phyloP scores from a whole-genome alignment of 1,140 invertebrate species.

The Danaus melanippus region DNA sequence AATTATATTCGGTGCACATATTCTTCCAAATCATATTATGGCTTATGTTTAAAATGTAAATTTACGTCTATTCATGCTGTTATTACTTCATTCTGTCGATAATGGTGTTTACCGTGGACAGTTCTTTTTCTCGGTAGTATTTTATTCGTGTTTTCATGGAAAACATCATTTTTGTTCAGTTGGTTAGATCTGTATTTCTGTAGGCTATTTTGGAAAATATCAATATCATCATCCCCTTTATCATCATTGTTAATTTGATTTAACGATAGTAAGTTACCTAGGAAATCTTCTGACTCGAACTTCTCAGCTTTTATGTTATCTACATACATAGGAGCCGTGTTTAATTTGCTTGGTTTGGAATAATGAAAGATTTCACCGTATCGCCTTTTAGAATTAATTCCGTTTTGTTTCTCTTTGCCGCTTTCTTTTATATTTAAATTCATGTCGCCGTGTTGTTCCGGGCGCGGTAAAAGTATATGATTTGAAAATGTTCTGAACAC shows the following conservation, averaged over 20 bases:
- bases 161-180: no score
- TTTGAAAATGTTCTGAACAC: conserved; percentile 49
- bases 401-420: conserved; percentile 30
- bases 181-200: no score
- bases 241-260: conserved; percentile 6
- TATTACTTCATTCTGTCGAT: no score
- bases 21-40: no score
- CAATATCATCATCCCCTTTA: conserved; percentile 5
- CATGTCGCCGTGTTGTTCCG: conserved; percentile 19
- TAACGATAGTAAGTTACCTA: conserved; percentile 7
- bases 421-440: conserved; percentile 53
- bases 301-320: conserved; percentile 9
- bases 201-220: no score
- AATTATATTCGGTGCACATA: no score
- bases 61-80: no score
- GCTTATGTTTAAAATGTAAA: no score
- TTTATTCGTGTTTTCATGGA: no score
- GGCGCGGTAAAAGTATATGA: conserved; percentile 38
- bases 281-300: conserved; percentile 9
- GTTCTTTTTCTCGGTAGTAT: no score
- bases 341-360: conserved; percentile 6
- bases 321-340: conserved; percentile 9
- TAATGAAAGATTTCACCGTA: conserved; percentile 22
- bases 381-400: conserved; percentile 25
- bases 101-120: no score